Evolutionary conservation across 1,140 invertebrate species (phyloP), one percentile per base, ranked within the genome.

Genomic region (Cyclina sinensis): DNA sequence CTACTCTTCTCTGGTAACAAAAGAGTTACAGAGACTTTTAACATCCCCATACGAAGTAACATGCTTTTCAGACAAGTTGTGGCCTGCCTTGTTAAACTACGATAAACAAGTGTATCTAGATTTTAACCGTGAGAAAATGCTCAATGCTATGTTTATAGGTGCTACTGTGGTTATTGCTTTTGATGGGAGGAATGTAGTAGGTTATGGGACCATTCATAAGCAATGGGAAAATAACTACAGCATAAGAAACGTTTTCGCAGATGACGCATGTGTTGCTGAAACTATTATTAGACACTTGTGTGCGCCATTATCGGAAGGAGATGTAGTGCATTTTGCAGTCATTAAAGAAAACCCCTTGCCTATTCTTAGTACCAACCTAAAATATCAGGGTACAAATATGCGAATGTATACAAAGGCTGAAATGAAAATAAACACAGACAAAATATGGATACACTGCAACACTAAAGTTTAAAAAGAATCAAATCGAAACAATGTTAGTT

Each of bases 61-160:
- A 14, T 21, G 39, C 7, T n/a, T 78, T 3, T 14, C 37, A 48
- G 74, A 78, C 24, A 48, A 51, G 12, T 48, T 51, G 74, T 78
- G 74, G 74, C n/a, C 74, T n/a, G 5, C 0, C 21, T 30, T 78
- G 16, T 12, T 78, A 21, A 43, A 43, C 27, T 78, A 78, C 35
- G 74, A 78, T 48, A 43, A 51, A 24, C 74, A 78, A 48, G 74
- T 78, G 74, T 78, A 35, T 79, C 43, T 16, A 9, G 14, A 27
- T 21, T 57, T 57, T 32, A 39, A 79, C 27, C 11, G 76, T 16
- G 0, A 48, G 30, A n/a, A 54, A 5, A 16, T 24, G 24, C n/a
- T 79, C 16, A 3, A 39, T 9, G 46, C 48, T 21, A 57, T 24
- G 48, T 79, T 5, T 57, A 48, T 32, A 39, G 57, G n/a, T 18